A percentile compares a stretch with the other conserved stretches of the same genome.
These are phyloP conservation scores for Chloroclysta siterata DNA, from an alignment of 2,888 invertebrate genomes.

Conservation along the genomic window DNA sequence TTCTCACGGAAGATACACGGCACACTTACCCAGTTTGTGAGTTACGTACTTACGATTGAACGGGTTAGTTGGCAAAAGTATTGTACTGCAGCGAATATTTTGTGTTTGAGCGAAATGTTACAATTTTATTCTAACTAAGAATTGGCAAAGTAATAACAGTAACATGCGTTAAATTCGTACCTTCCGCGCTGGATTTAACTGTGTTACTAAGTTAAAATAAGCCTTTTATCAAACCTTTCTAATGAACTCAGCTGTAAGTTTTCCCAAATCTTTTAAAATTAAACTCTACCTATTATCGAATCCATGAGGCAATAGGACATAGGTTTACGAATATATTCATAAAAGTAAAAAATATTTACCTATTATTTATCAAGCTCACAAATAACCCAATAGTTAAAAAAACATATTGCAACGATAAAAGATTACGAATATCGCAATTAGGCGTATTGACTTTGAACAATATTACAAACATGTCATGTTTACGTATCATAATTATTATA, in stretches of 20 bases:
- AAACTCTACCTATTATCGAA: too few relatives aligned
- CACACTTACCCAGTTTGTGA: conserved; percentile 69
- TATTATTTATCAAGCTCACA: too few relatives aligned
- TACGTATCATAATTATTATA: conserved; percentile 24
- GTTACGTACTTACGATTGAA: conserved; percentile 46
- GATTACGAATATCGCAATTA: conserved; percentile 27
- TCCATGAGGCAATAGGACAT: too few relatives aligned
- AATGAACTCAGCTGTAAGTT: too few relatives aligned
- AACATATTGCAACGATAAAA: conserved; percentile 16
- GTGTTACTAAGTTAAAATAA: too few relatives aligned
- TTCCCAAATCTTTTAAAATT: too few relatives aligned
- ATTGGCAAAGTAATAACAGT: too few relatives aligned
- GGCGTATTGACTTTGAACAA: conserved; percentile 32
- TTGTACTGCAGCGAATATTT: conserved; percentile 4
- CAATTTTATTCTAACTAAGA: background rate
- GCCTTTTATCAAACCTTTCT: too few relatives aligned
- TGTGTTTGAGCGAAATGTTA: background rate
- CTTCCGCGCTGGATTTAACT: too few relatives aligned
- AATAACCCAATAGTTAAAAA: too few relatives aligned
- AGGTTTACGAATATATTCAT: too few relatives aligned
- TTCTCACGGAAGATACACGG: conserved; percentile 76
- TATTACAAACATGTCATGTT: conserved; percentile 29
- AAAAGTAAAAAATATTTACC: background rate
- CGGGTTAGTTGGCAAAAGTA: conserved; percentile 17
- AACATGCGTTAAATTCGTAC: too few relatives aligned